These are phyloP conservation scores for Turdus rufiventris DNA, from an alignment of 2,113 vertebrate genomes.

Conservation along the genomic window DNA sequence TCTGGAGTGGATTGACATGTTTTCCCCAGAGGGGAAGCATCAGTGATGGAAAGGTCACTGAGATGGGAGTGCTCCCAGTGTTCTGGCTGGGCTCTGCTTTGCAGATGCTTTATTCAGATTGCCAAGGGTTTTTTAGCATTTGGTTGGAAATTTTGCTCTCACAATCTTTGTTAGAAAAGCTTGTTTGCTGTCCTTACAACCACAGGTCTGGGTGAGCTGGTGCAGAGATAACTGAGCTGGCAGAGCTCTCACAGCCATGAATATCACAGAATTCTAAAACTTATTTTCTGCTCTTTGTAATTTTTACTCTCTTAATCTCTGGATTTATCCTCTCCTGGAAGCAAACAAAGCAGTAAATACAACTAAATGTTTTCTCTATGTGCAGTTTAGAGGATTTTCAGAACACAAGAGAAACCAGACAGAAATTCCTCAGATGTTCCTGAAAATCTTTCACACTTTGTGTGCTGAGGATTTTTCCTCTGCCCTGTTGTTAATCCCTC, in stretches of 20 bases:
- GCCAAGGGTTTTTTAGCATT: neutral
- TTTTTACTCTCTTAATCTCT: neutral
- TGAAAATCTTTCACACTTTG: neutral
- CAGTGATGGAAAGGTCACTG: neutral
- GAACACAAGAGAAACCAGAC: neutral
- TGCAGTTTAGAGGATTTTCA: neutral
- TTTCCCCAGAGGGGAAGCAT: neutral
- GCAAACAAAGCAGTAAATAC: neutral
- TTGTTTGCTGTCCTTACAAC: rapidly evolving
- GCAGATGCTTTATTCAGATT: neutral
- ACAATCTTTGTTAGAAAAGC: neutral
- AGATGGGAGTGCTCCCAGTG: neutral
- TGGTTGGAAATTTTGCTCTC: neutral
- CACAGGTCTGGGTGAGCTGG: neutral
- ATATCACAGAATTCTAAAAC: rapidly evolving
- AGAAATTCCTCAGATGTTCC: neutral
- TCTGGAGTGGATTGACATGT: neutral
- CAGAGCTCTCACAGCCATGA: neutral
- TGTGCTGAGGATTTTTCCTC: neutral
- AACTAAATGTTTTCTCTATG: rapidly evolving
- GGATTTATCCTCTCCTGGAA: neutral
- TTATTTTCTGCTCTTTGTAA: neutral
- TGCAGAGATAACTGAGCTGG: neutral
- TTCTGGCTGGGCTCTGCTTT: neutral
- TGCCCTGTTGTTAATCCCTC: neutral